Evolutionary conservation across 2,113 vertebrate species (phyloP).

Genomic region (Cephalopterus ornatus): DNA sequence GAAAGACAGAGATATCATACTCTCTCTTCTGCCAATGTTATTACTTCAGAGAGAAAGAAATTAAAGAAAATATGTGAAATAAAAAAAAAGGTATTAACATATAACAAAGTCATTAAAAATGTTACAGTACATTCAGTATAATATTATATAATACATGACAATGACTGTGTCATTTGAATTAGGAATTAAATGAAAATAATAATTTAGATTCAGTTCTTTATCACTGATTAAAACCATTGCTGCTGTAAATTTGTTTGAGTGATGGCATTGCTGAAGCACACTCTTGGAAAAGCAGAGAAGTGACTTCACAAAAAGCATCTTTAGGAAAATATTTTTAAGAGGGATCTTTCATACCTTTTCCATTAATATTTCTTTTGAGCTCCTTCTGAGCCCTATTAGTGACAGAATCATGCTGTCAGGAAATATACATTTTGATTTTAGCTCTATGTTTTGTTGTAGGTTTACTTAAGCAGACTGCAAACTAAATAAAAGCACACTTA

Average conservation of each 20-base stretch:
- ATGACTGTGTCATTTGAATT: background rate
- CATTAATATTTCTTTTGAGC: background rate
- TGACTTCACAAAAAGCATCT: background rate
- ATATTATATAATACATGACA: background rate
- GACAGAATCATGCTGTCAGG: background rate
- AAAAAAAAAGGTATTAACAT: background rate
- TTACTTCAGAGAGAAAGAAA: background rate
- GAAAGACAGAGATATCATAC: background rate
- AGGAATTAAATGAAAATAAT: background rate
- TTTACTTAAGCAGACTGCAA: background rate
- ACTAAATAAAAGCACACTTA: background rate
- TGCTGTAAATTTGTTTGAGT: background rate
- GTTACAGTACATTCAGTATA: background rate
- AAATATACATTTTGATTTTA: background rate
- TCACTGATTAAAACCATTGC: background rate
- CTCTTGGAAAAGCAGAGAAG: background rate
- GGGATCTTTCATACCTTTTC: background rate
- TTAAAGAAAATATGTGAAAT: background rate
- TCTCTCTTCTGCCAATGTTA: background rate
- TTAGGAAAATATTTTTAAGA: background rate
- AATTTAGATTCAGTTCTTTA: background rate
- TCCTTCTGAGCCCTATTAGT: background rate
- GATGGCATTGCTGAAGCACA: background rate
- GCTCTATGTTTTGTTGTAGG: background rate
- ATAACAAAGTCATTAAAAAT: background rate